These are phyloP conservation scores for Polydrusus tereticollis DNA, from an alignment of 2,888 invertebrate species.

Conservation along the genomic window DNA sequence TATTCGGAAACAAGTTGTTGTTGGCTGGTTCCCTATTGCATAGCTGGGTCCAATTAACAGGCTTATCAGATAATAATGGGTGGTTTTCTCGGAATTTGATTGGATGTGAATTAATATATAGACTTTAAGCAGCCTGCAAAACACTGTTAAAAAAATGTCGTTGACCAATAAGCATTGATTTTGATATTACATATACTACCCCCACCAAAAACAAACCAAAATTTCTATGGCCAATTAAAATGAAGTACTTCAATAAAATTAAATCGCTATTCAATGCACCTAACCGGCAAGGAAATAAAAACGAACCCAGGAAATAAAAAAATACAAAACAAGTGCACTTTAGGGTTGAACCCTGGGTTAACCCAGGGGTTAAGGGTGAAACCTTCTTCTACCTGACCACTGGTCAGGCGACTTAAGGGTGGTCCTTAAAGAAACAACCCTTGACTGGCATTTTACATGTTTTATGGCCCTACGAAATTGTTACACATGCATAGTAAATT, in stretches of 20 bases:
- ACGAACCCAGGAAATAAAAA: conserved; percentile 27
- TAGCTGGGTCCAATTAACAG: conserved; percentile 9
- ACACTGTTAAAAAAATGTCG: not conserved
- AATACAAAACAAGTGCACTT: conserved; percentile 36
- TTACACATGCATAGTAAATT: conserved; percentile 32
- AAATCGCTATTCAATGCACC: conserved; percentile 23
- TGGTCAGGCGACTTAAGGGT: conserved; percentile 52
- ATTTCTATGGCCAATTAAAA: conserved; percentile 3
- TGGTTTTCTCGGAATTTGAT: too few species aligned
- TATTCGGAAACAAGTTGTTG: too few species aligned
- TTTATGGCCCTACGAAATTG: conserved; percentile 41
- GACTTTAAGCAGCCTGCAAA: too few species aligned
- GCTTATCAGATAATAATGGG: too few species aligned
- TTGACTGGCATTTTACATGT: conserved; percentile 49
- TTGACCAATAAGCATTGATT: not conserved
- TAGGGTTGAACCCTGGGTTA: conserved; percentile 1
- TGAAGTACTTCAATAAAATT: not conserved
- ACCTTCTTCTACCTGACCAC: conserved; percentile 52
- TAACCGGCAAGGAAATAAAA: conserved; percentile 36
- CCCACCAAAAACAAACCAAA: conserved; percentile 7
- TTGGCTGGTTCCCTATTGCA: conserved; percentile 19
- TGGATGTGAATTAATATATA: too few species aligned
- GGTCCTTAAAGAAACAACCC: conserved; percentile 42
- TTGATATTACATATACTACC: not conserved
- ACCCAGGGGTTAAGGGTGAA: conserved; percentile 34